Conservation (phyloP, 2,888 invertebrate species). For the Lymantria monacha region DNA sequence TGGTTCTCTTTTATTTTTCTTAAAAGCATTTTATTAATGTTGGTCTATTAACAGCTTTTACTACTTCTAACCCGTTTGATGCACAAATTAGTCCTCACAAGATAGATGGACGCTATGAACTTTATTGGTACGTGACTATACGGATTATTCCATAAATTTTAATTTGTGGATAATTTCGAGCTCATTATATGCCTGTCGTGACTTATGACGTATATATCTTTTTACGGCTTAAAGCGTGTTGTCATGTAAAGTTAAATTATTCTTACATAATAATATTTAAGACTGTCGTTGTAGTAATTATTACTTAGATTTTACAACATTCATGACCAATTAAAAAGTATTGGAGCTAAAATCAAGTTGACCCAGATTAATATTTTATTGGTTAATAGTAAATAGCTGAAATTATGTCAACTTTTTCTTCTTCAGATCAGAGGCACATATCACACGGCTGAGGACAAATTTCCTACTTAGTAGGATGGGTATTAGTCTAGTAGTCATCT, state of each 20-base stretch:
- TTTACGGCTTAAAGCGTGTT: conserved; percentile 5
- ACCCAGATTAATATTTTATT: too few relatives aligned
- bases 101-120: conserved; percentile 54
- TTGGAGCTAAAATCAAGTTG: not conserved
- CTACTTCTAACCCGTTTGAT: conserved; percentile 55
- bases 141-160: conserved; percentile 49
- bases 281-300: not conserved
- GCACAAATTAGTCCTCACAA: conserved; percentile 64
- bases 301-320: not conserved
- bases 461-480: too few relatives aligned
- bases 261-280: conserved; percentile 2
- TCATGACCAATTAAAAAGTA: not conserved
- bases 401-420: too few relatives aligned
- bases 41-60: conserved; percentile 71
- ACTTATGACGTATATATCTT: conserved; percentile 18
- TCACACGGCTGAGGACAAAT: too few relatives aligned
- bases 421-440: too few relatives aligned
- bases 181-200: conserved; percentile 31
- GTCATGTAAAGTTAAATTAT: conserved; percentile 6
- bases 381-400: too few relatives aligned
- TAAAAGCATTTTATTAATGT: conserved; percentile 63
- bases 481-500: too few relatives aligned
- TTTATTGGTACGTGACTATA: conserved; percentile 61
- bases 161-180: conserved; percentile 35
- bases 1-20: conserved; percentile 55